Conservation (phyloP, 2,888 invertebrate species). For the Rhagonycha lutea region DNA sequence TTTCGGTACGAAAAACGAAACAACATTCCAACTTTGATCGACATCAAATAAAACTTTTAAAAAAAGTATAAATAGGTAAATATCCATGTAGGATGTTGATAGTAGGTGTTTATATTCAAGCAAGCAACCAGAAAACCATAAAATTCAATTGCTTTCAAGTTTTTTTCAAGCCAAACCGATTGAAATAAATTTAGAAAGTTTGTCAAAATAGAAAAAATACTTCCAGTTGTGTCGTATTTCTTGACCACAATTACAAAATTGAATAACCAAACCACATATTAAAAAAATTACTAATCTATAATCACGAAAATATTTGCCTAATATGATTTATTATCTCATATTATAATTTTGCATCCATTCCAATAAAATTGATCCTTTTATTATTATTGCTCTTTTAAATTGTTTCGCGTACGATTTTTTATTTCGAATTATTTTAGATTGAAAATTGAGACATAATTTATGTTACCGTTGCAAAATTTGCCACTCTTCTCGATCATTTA, state of each 20-base stretch:
- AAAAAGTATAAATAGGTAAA: neutral
- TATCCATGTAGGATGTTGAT: neutral
- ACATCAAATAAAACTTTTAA: neutral
- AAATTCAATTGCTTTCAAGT: neutral
- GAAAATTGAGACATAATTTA: neutral
- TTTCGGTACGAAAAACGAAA: neutral
- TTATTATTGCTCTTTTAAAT: neutral
- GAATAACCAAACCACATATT: neutral
- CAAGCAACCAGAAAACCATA: neutral
- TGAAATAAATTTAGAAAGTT: neutral
- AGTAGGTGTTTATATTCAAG: neutral
- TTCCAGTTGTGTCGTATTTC: neutral
- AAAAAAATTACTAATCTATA: neutral
- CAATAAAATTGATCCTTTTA: neutral
- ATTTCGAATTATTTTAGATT: neutral
- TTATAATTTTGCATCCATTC: neutral
- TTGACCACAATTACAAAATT: neutral
- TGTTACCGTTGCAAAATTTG: neutral
- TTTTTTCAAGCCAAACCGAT: neutral
- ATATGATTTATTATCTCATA: neutral
- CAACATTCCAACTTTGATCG: neutral
- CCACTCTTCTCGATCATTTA: neutral
- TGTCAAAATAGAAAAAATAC: neutral
- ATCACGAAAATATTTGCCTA: neutral
- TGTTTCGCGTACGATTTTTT: neutral